Percentiles rank a stretch among this genome's conserved stretches.
These are phyloP conservation scores for Agapornis roseicollis DNA, from an alignment of 2,113 vertebrate species.

Conservation along the genomic window DNA sequence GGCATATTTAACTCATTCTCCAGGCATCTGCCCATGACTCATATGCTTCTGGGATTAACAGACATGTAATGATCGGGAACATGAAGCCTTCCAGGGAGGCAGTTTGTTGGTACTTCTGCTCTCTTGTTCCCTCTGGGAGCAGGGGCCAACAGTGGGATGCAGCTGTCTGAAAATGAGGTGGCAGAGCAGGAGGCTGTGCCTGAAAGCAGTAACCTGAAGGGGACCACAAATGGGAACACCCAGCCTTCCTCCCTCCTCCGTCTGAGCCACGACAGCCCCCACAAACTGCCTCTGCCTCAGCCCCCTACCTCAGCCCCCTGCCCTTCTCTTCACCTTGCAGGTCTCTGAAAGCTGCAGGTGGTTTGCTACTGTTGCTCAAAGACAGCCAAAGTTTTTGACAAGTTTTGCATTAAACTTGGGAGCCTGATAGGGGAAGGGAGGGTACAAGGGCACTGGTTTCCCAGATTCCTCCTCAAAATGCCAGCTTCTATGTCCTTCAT, in stretches of 20 bases:
- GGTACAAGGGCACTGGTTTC: background rate
- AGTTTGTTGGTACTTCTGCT: background rate
- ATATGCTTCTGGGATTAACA: background rate
- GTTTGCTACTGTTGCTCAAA: background rate
- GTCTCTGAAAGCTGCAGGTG: background rate
- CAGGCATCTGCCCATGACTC: background rate
- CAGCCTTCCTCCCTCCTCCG: background rate
- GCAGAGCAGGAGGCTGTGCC: background rate
- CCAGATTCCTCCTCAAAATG: background rate
- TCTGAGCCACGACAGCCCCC: background rate
- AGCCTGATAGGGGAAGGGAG: background rate
- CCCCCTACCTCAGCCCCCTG: background rate
- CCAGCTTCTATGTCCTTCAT: background rate
- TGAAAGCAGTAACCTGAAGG: background rate
- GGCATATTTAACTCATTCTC: background rate
- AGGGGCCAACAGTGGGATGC: background rate
- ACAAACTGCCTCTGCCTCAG: background rate
- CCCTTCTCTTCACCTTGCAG: background rate
- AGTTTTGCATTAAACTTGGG: background rate
- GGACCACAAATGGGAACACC: background rate
- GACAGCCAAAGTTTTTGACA: background rate
- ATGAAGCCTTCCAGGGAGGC: background rate
- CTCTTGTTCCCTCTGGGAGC: background rate
- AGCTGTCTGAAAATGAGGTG: background rate
- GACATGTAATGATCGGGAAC: background rate